Conservation (phyloP, 2,113 vertebrate species). For the Mustelus asterias region DNA sequence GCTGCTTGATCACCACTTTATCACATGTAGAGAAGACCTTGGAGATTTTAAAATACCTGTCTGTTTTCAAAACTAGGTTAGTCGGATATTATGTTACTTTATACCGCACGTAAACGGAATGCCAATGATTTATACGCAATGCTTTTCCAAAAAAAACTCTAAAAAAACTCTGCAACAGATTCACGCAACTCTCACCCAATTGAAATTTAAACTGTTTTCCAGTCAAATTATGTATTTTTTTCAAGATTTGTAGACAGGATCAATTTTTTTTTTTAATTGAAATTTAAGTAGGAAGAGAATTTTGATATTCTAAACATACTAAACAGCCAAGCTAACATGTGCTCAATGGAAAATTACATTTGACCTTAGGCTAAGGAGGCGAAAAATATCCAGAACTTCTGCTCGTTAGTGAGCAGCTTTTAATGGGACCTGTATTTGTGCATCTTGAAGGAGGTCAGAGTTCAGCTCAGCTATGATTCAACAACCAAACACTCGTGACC, state of each 20-base stretch:
- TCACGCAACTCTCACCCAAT: not conserved
- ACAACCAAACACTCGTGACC: not conserved
- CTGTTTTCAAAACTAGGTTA: slow-evolving; percentile 19
- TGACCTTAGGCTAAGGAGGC: not conserved
- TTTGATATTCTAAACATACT: not conserved
- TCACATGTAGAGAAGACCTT: not conserved
- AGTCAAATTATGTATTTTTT: not conserved
- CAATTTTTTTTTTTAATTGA: not conserved
- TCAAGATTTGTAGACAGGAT: not conserved
- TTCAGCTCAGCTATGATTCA: not conserved
- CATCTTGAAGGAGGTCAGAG: not conserved
- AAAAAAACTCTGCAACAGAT: not conserved
- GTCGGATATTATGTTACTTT: not conserved
- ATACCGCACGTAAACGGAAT: not conserved
- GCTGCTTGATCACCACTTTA: not conserved
- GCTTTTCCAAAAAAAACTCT: not conserved
- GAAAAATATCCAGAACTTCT: not conserved
- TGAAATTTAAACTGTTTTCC: not conserved
- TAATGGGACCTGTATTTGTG: not conserved
- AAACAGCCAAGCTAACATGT: not conserved
- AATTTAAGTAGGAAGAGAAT: not conserved
- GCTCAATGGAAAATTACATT: too few relatives aligned
- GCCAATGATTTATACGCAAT: not conserved
- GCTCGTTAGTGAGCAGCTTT: not conserved
- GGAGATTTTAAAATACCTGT: slow-evolving; percentile 5